Conservation (phyloP, 2,113 vertebrate species). For the Tenrec ecaudatus region DNA sequence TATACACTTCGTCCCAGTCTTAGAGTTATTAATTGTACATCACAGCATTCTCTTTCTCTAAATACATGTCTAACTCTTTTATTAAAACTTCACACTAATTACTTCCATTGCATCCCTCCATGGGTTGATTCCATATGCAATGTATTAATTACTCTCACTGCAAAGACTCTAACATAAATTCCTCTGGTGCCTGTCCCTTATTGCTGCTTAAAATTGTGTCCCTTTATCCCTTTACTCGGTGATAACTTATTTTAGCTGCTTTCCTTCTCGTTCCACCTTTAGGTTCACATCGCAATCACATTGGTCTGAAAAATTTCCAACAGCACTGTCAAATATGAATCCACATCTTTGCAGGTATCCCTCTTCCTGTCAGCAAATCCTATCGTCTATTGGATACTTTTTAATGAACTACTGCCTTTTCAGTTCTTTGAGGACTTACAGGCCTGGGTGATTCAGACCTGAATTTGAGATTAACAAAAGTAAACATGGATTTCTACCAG, state of each 20-base stretch:
- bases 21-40: conserved; percentile 81
- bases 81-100: conserved; percentile 84
- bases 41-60: conserved; percentile 79
- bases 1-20: conserved; percentile 67
- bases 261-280: conserved; percentile 37
- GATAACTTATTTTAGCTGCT: conserved; percentile 77
- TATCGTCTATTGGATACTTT: not conserved
- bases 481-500: not conserved
- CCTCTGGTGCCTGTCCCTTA: conserved; percentile 76
- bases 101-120: conserved; percentile 79
- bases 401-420: not conserved
- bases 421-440: not conserved
- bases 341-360: not conserved
- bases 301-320: not conserved
- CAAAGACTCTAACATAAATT: conserved; percentile 76
- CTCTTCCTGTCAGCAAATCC: not conserved
- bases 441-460: not conserved
- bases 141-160: conserved; percentile 81
- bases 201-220: conserved; percentile 76
- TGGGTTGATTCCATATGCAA: conserved; percentile 80
- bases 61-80: conserved; percentile 80
- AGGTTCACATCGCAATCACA: not conserved
- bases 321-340: not conserved
- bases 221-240: conserved; percentile 58
- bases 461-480: not conserved